These are phyloP conservation scores for Zaprionus camerounensis DNA, from an alignment of 1,140 invertebrate genomes.

Conservation along the genomic window DNA sequence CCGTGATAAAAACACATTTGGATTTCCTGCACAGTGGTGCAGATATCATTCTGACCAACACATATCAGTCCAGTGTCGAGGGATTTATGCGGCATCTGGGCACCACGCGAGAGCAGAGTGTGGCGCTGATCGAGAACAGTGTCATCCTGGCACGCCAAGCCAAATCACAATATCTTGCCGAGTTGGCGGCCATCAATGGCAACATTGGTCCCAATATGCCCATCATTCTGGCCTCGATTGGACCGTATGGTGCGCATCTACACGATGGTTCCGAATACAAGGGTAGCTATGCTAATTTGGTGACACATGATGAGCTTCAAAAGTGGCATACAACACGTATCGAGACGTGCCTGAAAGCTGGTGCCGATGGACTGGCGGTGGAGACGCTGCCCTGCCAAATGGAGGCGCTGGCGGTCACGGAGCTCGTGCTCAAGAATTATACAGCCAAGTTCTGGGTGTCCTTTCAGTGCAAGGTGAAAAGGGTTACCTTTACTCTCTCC, in stretches of 20 bases:
- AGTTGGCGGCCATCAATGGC: slow-evolving; percentile 42
- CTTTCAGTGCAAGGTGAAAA: slow-evolving; percentile 82
- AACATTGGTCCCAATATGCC: slow-evolving; percentile 73
- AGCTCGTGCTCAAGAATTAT: slow-evolving; percentile 89
- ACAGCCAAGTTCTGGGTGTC: slow-evolving; percentile 91
- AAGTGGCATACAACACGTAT: slow-evolving; percentile 93
- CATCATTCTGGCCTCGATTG: slow-evolving; percentile 92
- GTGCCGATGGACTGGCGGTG: slow-evolving; percentile 92
- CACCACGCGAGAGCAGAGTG: slow-evolving; percentile 87
- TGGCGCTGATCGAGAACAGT: slow-evolving; percentile 89
- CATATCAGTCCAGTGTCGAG: slow-evolving; percentile 94
- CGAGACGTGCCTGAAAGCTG: slow-evolving; percentile 88
- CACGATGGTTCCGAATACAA: slow-evolving; percentile 96
- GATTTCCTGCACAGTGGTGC: slow-evolving; percentile 92
- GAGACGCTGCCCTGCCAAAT: slow-evolving; percentile 94
- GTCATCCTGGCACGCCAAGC: slow-evolving; percentile 87
- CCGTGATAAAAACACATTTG: slow-evolving; percentile 90
- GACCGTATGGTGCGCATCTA: slow-evolving; percentile 94
- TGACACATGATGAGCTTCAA: slow-evolving; percentile 88
- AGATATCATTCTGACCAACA: slow-evolving; percentile 93
- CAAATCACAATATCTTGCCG: slow-evolving; percentile 44
- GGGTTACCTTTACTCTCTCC: neutral
- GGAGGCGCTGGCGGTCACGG: slow-evolving; percentile 92
- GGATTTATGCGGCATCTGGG: slow-evolving; percentile 90
- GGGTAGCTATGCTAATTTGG: slow-evolving; percentile 91